A percentile compares a stretch with the other conserved stretches of the same genome.
These are phyloP conservation scores for Mystacides longicornis DNA, from an alignment of 2,888 invertebrate genomes.

Conservation along the genomic window DNA sequence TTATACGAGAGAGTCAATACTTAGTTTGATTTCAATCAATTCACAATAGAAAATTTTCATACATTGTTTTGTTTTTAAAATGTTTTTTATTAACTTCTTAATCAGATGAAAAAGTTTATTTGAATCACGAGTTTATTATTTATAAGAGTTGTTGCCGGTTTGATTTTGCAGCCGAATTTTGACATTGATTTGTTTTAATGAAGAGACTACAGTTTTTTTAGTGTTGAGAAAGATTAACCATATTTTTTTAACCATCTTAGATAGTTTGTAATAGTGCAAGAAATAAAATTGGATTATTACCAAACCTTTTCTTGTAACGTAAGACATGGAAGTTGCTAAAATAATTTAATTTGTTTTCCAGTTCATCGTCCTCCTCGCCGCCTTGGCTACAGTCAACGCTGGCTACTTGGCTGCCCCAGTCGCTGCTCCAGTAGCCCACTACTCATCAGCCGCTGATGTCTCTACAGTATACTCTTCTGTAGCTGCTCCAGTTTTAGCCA, in stretches of 20 bases:
- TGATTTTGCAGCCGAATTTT: too few species aligned
- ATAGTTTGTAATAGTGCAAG: too few species aligned
- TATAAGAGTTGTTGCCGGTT: not conserved
- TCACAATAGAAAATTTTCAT: not conserved
- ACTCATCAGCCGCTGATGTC: constrained; percentile 37
- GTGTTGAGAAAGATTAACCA: too few species aligned
- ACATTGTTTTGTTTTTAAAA: not conserved
- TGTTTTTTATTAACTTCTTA: not conserved
- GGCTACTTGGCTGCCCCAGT: constrained; percentile 26
- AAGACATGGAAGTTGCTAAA: too few species aligned
- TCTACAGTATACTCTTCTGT: constrained; percentile 27
- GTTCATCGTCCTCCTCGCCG: constrained; percentile 24
- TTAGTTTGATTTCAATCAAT: not conserved
- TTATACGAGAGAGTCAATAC: not conserved
- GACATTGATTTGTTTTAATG: too few species aligned
- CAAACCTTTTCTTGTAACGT: too few species aligned
- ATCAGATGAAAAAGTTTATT: not conserved
- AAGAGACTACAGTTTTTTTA: too few species aligned
- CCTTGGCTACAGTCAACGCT: constrained; percentile 27
- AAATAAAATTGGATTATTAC: too few species aligned
- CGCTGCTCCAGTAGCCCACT: constrained; percentile 36
- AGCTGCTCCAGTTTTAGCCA: constrained; percentile 28
- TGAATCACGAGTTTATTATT: not conserved
- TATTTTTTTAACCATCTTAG: too few species aligned
- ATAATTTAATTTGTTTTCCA: too few species aligned